Conservation (phyloP, 2,888 invertebrate genomes). For the Meganola albula region DNA sequence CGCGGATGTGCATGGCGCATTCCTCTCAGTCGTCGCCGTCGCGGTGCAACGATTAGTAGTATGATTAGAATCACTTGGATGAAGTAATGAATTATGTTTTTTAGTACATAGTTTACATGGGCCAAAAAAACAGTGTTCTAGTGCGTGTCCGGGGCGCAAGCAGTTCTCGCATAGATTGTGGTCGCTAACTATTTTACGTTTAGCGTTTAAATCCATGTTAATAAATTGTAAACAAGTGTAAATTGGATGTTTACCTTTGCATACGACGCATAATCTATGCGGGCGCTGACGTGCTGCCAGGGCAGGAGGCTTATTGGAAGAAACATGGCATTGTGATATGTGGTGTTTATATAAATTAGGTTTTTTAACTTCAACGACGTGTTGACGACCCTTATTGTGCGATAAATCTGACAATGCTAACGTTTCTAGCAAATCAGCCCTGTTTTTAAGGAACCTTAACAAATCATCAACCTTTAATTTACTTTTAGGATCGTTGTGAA, state of each 20-base stretch:
- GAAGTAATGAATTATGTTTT: neutral
- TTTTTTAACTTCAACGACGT: constrained; percentile 2
- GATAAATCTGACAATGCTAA: too few species aligned
- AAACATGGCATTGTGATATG: constrained; percentile 13
- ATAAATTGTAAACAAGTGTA: constrained; percentile 17
- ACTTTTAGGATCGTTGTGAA: constrained; percentile 8
- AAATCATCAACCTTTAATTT: too few species aligned
- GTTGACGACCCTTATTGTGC: constrained; percentile 5
- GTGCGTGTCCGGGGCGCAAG: constrained; percentile 11
- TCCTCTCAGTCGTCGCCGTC: neutral
- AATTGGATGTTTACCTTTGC: constrained; percentile 15
- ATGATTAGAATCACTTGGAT: too few species aligned
- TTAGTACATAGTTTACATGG: neutral
- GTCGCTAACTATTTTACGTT: too few species aligned
- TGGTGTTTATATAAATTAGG: constrained; percentile 9
- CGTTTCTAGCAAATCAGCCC: constrained; percentile 22
- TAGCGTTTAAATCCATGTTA: too few species aligned
- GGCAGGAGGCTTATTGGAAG: constrained; percentile 7
- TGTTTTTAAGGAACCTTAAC: too few species aligned
- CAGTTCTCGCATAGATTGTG: constrained; percentile 19
- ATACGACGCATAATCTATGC: constrained; percentile 15
- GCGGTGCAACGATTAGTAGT: neutral
- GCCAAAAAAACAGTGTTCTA: neutral
- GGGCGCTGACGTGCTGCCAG: too few species aligned
- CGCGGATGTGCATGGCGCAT: neutral